Conservation (phyloP, 2,797 vertebrate species). For the Periophthalmus magnuspinnatus region DNA sequence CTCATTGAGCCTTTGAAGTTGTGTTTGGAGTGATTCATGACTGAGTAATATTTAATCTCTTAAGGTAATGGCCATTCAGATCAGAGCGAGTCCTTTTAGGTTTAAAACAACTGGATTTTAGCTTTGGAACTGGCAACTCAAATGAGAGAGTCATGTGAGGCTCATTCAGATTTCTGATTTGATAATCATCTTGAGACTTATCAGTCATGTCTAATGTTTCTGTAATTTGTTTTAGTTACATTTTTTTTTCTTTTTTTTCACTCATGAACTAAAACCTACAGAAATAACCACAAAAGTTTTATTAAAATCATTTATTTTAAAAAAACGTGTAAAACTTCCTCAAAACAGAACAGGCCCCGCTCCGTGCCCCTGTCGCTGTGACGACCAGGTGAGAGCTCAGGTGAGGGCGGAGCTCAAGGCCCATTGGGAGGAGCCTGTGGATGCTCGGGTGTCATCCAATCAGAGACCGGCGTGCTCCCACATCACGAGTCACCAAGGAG, state of each 20-base stretch:
- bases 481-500: conserved; percentile 54
- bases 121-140: no score
- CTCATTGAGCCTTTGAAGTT: no score
- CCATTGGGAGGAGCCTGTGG: neutral
- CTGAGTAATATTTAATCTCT: no score
- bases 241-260: neutral
- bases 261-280: neutral
- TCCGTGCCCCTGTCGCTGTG: neutral
- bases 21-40: no score
- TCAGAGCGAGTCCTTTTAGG: no score
- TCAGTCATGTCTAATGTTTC: no score
- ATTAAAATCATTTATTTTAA: neutral
- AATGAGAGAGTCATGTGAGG: no score
- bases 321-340: neutral
- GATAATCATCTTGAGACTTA: no score
- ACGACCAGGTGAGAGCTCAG: conserved; percentile 3
- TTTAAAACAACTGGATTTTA: no score
- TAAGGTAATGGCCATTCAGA: no score
- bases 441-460: conserved; percentile 6
- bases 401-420: neutral
- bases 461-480: conserved; percentile 23
- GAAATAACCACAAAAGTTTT: neutral
- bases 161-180: no score
- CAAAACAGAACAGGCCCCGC: conserved; percentile 8
- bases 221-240: no score